phyloP scores from a whole-genome alignment of 2,888 invertebrate species.

The Hoplodrina blanda region DNA sequence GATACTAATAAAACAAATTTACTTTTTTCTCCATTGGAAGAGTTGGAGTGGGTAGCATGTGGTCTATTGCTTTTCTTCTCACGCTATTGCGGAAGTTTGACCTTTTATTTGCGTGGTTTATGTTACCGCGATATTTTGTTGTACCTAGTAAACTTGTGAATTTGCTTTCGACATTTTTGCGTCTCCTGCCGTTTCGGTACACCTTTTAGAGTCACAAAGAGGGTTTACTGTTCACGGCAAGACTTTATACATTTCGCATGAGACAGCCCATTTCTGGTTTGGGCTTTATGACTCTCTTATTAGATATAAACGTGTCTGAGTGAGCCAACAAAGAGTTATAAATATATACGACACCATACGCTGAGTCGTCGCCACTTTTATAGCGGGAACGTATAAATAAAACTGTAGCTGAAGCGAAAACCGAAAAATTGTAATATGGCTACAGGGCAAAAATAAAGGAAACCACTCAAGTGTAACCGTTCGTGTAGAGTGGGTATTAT shows the following conservation, averaged over 20 bases:
- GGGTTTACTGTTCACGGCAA: conserved; percentile 78
- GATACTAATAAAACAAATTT: conserved; percentile 90
- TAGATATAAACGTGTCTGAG: conserved; percentile 75
- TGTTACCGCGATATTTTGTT: conserved; percentile 70
- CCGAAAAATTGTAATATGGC: conserved; percentile 58
- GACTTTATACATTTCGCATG: conserved; percentile 79
- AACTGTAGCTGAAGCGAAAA: conserved; percentile 61
- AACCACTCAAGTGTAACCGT: conserved; percentile 79
- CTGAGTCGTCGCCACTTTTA: conserved; percentile 56
- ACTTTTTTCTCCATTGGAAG: conserved; percentile 81
- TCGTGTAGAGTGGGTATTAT: conserved; percentile 82
- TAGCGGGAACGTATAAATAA: conserved; percentile 60
- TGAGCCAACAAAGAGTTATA: conserved; percentile 70
- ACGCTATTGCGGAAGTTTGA: conserved; percentile 80
- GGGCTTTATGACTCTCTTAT: conserved; percentile 81
- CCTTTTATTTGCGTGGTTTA: conserved; percentile 78
- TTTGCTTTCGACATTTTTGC: conserved; percentile 72
- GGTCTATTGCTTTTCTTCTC: conserved; percentile 79
- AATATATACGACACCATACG: conserved; percentile 64
- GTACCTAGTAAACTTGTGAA: conserved; percentile 71
- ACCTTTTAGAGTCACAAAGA: conserved; percentile 74
- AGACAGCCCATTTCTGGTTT: conserved; percentile 76
- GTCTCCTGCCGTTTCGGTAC: conserved; percentile 62
- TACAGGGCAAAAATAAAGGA: conserved; percentile 64
- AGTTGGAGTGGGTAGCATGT: conserved; percentile 83